Evolutionary conservation across 2,797 vertebrate genomes (phyloP), one percentile per base, ranked within the genome.

Genomic region (Choloepus didactylus): DNA sequence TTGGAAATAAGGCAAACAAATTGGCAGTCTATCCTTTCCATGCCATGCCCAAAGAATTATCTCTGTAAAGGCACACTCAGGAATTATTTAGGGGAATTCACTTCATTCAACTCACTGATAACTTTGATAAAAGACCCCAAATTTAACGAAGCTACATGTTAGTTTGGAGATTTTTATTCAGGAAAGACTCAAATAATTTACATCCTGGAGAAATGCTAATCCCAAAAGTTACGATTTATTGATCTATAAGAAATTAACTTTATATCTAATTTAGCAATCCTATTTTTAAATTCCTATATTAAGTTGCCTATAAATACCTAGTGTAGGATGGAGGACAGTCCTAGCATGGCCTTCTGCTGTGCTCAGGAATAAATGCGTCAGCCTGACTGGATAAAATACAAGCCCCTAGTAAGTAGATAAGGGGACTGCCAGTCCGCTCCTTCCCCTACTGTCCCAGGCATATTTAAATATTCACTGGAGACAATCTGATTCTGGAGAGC

Each of bases 181-280:
- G 35, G 25, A 75, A 64, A 87, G 16, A 72, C 3, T 56, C 6
- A 76, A 70, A 81, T 62, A 70, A 60, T 25, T 79, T 19, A 69
- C n/a, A 64, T 70, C 5, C 1, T 8, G 38, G 19, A 85, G 18
- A 59, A 94, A 66, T 87, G 16, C 49, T 62, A 67, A 66, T 60
- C 77, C 19, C 27, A 54, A 86, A 89, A 66, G 23, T 6, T 86
- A 56, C 35, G 35, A 35, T 35, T 35, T 35, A 35, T 35, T 83
- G 3, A 14, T 82, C 73, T 59, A 82, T 31, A 88, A n/a, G 11
- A 94, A 89, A 91, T 82, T 70, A 38, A n/a, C 23, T 96, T 95
- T 86, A 62, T 76, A 80, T 27, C 18, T 79, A 76, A 93, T 5
- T 8, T 75, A 70, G 38, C 41, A 88, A 73, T n/a, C 41, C 59